Evolutionary conservation across 2,113 vertebrate genomes (phyloP), one percentile per base, ranked within the genome.

Genomic region (Dolichotis patagonum): DNA sequence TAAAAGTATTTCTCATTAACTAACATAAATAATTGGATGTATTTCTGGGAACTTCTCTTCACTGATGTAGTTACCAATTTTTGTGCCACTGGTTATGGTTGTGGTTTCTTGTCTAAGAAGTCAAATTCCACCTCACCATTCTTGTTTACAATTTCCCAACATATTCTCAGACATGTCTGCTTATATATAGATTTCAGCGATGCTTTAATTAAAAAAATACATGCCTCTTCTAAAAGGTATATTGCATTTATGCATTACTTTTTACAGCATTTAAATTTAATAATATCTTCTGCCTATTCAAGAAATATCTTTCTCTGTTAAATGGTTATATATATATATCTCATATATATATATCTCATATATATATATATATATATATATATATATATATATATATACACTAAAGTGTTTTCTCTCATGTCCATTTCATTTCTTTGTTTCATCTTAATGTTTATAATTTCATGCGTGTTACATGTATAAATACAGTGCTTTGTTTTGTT

Each of bases 151-250:
- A 60, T 86, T 95, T 85, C 71, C 30, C 86, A 78, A 38, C 7
- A 20, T 93, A 82, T 71, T 78, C 43, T 95, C 78, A 83, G 26
- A 43, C 5, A 80, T 83, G 9, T 32, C 78, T 73, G 12, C 35
- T 90, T 12, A 16, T 35, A 73, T 7, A 1, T 20, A 3, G 9
- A 65, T 96, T 96, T 93, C 82, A 88, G 17, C 73, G 71, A 46
- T 56, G 80, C 86, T 94, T 82, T 86, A 88, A 94, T 77, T 93
- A 85, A 93, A 92, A 87, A 83, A n/a, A 69, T 9, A 58, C 30
- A 90, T 69, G 62, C 60, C 7, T 94, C 35, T 94, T 89, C 58
- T 52, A 85, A 63, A 46, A 63, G 41, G 16, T 8, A n/a, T 63
- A 38, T 62, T 85, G 20, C 1, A 41, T 62, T 92, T 73, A 38